Percentiles rank a stretch among this genome's conserved stretches.
phyloP scores from a whole-genome alignment of 37 sponge, comb jelly and placozoan species.

The Petrosia ficiformis region DNA sequence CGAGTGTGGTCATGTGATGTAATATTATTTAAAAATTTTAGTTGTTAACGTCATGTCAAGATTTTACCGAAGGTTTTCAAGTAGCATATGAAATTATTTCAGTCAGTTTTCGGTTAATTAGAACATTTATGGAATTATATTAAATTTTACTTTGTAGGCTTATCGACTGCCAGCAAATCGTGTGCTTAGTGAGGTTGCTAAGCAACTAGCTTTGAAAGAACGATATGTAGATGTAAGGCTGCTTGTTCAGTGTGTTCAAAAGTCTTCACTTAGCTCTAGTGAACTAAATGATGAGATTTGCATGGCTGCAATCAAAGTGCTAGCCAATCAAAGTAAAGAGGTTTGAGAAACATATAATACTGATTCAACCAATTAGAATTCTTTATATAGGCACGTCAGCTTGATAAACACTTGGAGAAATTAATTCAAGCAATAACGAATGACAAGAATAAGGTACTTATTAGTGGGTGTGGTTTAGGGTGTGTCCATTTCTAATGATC shows the following conservation, averaged over 20 bases:
- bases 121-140: background rate
- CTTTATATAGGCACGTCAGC: background rate
- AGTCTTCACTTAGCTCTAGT: background rate
- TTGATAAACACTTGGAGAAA: background rate
- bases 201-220: slow-evolving; percentile 26
- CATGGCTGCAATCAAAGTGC: slow-evolving; percentile 72
- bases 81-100: slow-evolving; percentile 42
- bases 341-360: slow-evolving; percentile 11
- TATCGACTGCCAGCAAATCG: slow-evolving; percentile 31
- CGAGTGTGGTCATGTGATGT: background rate
- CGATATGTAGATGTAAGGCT: slow-evolving; percentile 42
- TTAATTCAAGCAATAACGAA: background rate
- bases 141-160: slow-evolving; percentile 9
- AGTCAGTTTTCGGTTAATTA: slow-evolving; percentile 5
- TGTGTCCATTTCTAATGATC: too few relatives aligned
- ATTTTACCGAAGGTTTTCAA: slow-evolving; percentile 41
- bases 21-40: background rate
- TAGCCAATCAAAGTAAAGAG: slow-evolving; percentile 66
- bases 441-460: background rate
- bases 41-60: slow-evolving; percentile 23
- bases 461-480: too few relatives aligned
- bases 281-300: slow-evolving; percentile 64
- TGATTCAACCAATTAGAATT: background rate
- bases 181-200: slow-evolving; percentile 39
- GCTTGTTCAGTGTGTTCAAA: slow-evolving; percentile 44